Conservation (phyloP, 2,113 vertebrate genomes). For the Sinocyclocheilus maitianheensis region DNA sequence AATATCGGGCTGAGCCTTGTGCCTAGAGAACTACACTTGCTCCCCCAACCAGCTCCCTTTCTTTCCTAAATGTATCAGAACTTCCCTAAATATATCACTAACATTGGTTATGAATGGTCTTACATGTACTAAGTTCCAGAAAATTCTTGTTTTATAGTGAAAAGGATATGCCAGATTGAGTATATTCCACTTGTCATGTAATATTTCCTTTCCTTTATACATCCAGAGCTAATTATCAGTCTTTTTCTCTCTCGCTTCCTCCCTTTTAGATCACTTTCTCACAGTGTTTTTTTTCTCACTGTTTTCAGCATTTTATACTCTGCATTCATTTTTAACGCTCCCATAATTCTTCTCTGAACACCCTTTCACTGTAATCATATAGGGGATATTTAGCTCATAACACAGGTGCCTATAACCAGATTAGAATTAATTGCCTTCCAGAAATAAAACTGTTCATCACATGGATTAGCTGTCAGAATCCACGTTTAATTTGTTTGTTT, state of each 20-base stretch:
- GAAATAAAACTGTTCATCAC: constrained; percentile 25
- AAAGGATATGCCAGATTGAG: neutral
- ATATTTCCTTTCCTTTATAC: neutral
- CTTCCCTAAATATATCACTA: neutral
- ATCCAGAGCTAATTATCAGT: neutral
- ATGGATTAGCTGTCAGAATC: constrained; percentile 3
- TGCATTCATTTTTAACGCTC: neutral
- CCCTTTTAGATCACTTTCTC: constrained; percentile 1
- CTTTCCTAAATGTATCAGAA: neutral
- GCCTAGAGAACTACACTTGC: neutral
- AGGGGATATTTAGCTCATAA: constrained; percentile 1
- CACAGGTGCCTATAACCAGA: constrained; percentile 31
- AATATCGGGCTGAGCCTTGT: neutral
- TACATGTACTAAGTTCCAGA: neutral
- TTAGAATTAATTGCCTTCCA: constrained; percentile 39
- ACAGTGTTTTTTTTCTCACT: neutral
- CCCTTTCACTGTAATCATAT: constrained; percentile 1
- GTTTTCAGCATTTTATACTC: neutral
- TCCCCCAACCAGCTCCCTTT: neutral
- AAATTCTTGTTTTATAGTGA: neutral
- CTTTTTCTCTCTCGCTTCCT: neutral
- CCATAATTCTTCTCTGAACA: neutral
- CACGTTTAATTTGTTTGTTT: constrained; percentile 30
- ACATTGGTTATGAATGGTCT: neutral
- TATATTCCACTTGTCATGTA: neutral